phyloP scores from a whole-genome alignment of 2,113 vertebrate species.

The Notothenia rossii region DNA sequence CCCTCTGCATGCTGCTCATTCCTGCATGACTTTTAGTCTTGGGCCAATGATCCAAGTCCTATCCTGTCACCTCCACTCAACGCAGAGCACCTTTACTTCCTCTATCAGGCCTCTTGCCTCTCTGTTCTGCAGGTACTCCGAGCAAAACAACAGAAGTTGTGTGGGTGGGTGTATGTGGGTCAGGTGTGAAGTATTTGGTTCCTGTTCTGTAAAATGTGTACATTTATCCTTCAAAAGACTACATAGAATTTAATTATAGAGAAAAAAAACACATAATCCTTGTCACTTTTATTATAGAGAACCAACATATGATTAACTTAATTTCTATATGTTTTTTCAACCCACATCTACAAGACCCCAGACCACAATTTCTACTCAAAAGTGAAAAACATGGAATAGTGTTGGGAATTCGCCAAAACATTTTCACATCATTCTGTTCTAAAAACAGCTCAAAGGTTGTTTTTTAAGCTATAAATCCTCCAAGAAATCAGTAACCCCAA shows the following conservation, averaged over 20 bases:
- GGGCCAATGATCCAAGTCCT: conserved; percentile 79
- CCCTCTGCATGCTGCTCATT: conserved; percentile 72
- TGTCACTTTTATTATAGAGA: background rate
- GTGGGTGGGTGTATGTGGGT: conserved; percentile 41
- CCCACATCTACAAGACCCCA: background rate
- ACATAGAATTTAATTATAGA: no score
- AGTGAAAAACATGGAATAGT: background rate
- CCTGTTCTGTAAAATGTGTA: conserved; percentile 1
- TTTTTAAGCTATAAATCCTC: background rate
- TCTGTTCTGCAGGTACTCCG: conserved; percentile 76
- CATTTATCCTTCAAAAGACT: no score
- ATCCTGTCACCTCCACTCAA: conserved; percentile 85
- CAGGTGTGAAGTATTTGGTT: conserved; percentile 32
- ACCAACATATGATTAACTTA: background rate
- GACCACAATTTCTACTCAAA: background rate
- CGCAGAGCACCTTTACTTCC: conserved; percentile 85
- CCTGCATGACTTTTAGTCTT: conserved; percentile 81
- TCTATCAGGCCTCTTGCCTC: conserved; percentile 83
- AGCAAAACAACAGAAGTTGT: conserved; percentile 31
- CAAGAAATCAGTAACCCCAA: fast-evolving
- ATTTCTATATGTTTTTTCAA: background rate
- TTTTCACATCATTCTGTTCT: background rate
- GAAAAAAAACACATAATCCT: no score
- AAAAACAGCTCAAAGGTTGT: background rate
- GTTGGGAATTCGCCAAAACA: background rate